phyloP scores from a whole-genome alignment of 2,797 vertebrate genomes.

The Synaphobranchus kaupii region DNA sequence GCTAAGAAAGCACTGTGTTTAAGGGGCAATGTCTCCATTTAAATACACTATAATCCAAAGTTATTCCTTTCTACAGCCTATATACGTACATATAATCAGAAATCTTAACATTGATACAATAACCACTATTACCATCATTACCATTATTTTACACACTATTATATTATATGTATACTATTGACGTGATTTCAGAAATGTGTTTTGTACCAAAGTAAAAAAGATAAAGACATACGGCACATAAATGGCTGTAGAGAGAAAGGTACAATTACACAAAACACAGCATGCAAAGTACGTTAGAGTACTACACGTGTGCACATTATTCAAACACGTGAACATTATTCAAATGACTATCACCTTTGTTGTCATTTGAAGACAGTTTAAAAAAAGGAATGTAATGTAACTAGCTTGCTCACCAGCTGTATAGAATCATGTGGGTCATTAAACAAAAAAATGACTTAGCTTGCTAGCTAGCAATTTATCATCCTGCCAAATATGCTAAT shows the following conservation, averaged over 20 bases:
- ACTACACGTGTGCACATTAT: neutral
- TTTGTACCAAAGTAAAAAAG: neutral
- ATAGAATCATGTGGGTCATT: conserved; percentile 6
- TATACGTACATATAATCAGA: neutral
- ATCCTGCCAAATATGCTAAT: conserved; percentile 17
- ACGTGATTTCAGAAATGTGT: neutral
- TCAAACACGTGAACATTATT: neutral
- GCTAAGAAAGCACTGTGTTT: neutral
- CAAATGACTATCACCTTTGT: conserved; percentile 10
- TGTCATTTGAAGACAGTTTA: conserved; percentile 14
- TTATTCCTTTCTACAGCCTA: neutral
- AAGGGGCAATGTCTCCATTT: neutral
- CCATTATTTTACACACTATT: neutral
- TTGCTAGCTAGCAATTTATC: conserved; percentile 8
- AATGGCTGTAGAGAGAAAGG: neutral
- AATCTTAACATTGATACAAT: neutral
- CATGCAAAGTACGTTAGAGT: neutral
- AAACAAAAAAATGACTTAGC: conserved; percentile 15
- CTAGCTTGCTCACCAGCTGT: conserved; percentile 9
- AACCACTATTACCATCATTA: neutral
- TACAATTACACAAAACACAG: conserved; percentile 7
- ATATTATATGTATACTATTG: neutral
- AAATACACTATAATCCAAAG: neutral
- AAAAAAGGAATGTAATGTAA: neutral
- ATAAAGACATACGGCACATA: no score